phyloP scores from a whole-genome alignment of 2,113 vertebrate genomes.

The Lipophrys pholis region DNA sequence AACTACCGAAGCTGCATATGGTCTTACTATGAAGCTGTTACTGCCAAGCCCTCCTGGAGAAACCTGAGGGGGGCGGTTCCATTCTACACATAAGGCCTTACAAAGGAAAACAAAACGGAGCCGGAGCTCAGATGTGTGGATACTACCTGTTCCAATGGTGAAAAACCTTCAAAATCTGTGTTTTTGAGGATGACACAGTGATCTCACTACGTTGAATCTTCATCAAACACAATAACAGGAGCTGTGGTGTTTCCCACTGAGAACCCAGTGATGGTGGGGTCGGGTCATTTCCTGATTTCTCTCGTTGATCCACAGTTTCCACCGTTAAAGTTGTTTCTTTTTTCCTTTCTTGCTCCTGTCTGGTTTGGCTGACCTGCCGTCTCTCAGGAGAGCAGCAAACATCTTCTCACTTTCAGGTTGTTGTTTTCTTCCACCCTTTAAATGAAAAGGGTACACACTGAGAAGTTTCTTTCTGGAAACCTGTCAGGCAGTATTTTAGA shows the following conservation, averaged over 20 bases:
- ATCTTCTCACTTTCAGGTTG: not conserved
- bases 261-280: too few relatives aligned
- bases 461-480: not conserved
- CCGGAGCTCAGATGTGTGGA: not conserved
- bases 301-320: not conserved
- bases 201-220: too few relatives aligned
- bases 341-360: conserved; percentile 1
- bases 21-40: conserved; percentile 41
- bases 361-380: not conserved
- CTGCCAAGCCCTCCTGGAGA: conserved; percentile 52
- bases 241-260: too few relatives aligned
- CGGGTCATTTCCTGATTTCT: too few relatives aligned
- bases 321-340: not conserved
- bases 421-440: not conserved
- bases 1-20: conserved; percentile 25
- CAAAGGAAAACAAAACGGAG: not conserved
- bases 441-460: too few relatives aligned
- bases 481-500: not conserved
- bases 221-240: too few relatives aligned
- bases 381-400: not conserved
- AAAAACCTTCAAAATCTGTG: not conserved
- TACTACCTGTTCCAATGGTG: not conserved
- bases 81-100: too few relatives aligned
- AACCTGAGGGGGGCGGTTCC: not conserved
- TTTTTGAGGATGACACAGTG: too few relatives aligned